Base-by-base conservation (phyloP, 2,888 invertebrate species). In the Opisthograptis luteolata region DNA sequence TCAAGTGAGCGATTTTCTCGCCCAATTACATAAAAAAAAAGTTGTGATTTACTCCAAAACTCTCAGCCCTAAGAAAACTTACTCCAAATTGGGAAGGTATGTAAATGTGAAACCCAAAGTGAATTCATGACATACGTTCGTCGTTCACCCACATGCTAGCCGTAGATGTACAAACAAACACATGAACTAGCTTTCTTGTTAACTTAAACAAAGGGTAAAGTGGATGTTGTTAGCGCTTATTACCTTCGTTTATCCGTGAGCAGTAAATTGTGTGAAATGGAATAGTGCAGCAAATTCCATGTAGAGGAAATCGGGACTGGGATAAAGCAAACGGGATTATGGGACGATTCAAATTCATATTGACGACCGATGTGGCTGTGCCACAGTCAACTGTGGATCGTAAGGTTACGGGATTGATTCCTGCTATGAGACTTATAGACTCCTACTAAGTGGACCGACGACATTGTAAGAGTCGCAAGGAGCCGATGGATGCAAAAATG, bases 81-180 rank as follows among this genome's bases (percentile, higher is more conserved):
- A 44, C 34, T 58, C 67, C 61, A 68, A 74, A 73, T 73, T 56
- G 48, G 72, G n/a, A n/a, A n/a, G n/a, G 69, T 72, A 75, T 74
- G 70, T 67, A 58, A 67, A 64, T 65, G 61, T 66, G 63, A 68
- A 73, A 79, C 61, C 73, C 72, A 70, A 76, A 74, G 70, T 72
- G 68, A 68, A 69, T 70, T 62, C 58, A 31, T 7, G 60, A 70
- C 68, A 71, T 68, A 44, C 63, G 55, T 60, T 10, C 32, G 20
- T 34, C 12, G 28, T 6, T 71, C 70, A 70, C 76, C 72, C 73
- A 75, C 70, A 53, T 60, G 47, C 37, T 32, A 15, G 5, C 49
- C 51, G 46, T 42, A 62, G 47, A 51, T 47, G 35, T 31, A 20
- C 40, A 42, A 45, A 50, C 41, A 34, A 53, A 50, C 56, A 61